A percentile compares a stretch with the other conserved stretches of the same genome.
phyloP scores from a whole-genome alignment of 92 coral and sea anemone genomes.

The Porites cylindrica region DNA sequence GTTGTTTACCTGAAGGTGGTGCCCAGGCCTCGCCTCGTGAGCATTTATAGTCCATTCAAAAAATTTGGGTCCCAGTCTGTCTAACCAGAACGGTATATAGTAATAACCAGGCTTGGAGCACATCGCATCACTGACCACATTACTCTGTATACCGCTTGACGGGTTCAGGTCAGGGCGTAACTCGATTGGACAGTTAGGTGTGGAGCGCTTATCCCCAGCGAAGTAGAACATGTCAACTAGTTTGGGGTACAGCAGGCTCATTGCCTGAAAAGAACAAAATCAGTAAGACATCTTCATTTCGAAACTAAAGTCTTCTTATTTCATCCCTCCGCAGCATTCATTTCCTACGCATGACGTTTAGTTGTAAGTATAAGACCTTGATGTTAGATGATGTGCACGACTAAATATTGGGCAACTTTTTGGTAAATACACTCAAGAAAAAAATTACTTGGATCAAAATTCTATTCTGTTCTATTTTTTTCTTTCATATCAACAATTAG shows the following conservation, averaged over 20 bases:
- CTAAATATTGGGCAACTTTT: no score
- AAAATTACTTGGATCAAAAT: no score
- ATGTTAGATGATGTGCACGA: no score
- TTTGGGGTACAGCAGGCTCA: constrained; percentile 70
- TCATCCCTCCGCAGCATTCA: no score
- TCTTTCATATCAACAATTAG: no score
- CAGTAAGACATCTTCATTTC: no score
- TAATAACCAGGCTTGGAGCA: constrained; percentile 50
- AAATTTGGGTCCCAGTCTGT: constrained; percentile 67
- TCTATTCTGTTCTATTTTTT: no score
- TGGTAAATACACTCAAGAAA: no score
- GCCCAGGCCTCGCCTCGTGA: constrained; percentile 82
- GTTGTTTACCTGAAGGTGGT: constrained; percentile 67
- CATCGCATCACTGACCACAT: constrained; percentile 22
- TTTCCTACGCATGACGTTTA: no score
- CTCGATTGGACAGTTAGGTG: constrained; percentile 75
- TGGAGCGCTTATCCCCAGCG: constrained; percentile 69
- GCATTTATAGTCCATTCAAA: constrained; percentile 79
- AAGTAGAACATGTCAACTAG: constrained; percentile 68
- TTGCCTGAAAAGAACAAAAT: constrained; percentile 53
- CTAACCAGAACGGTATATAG: constrained; percentile 68
- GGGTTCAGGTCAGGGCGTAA: constrained; percentile 72
- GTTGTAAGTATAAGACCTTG: no score
- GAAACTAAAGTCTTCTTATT: no score
- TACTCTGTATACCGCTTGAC: constrained; percentile 71